phyloP scores from a whole-genome alignment of 37 sponge, comb jelly and placozoan species.

The Aplysina aerophoba region DNA sequence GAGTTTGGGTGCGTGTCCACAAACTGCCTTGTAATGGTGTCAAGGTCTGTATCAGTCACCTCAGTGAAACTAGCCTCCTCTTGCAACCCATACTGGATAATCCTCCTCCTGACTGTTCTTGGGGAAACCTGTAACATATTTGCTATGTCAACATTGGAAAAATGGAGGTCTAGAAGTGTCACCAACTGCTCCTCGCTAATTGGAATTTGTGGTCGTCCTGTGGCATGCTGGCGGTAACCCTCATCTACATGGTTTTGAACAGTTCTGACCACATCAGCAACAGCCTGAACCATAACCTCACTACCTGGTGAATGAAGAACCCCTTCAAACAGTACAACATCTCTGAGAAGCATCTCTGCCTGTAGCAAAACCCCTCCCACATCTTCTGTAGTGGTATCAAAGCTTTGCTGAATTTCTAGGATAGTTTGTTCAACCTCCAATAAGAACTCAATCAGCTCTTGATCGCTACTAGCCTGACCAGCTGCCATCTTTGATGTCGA shows the following conservation, averaged over 20 bases:
- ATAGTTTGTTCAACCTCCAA: neutral
- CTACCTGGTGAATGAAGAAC: neutral
- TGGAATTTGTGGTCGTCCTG: conserved; percentile 14
- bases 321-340: neutral
- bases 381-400: neutral
- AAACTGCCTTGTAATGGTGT: neutral
- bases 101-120: conserved; percentile 4
- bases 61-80: neutral
- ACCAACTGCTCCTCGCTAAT: conserved; percentile 14
- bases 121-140: conserved; percentile 23
- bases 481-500: neutral
- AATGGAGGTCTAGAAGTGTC: conserved; percentile 10
- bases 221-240: neutral
- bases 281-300: neutral
- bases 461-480: neutral
- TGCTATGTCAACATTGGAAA: conserved; percentile 11
- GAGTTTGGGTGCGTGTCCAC: neutral
- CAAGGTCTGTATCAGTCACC: neutral
- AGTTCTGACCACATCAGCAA: neutral
- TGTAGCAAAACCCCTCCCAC: neutral
- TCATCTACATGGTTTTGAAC: neutral
- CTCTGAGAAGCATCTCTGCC: no score
- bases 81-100: conserved; percentile 4
- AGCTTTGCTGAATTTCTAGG: neutral
- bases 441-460: conserved; percentile 4